Evolutionary conservation across 2,888 invertebrate species (phyloP).

Genomic region (Cerastoderma edule): DNA sequence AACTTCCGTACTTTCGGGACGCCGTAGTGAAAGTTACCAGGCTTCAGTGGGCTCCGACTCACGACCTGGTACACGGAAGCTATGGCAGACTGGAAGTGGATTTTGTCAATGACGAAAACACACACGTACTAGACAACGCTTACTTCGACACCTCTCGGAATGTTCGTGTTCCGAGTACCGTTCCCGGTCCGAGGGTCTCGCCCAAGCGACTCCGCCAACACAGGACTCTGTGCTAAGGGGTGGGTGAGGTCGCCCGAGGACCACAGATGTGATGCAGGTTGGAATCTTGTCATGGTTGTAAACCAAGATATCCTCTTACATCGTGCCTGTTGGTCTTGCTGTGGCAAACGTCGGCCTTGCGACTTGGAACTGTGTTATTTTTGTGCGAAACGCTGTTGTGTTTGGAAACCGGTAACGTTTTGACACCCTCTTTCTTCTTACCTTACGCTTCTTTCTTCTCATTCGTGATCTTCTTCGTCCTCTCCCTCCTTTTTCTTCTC

Average conservation of each 20-base stretch:
- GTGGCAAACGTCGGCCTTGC: background rate
- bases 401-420: background rate
- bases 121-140: constrained; percentile 32
- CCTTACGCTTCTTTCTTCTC: too few relatives aligned
- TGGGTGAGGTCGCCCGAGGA: constrained; percentile 57
- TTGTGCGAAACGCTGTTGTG: background rate
- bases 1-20: constrained; percentile 10
- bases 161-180: constrained; percentile 57
- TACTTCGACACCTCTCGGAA: constrained; percentile 63
- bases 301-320: constrained; percentile 23
- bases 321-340: constrained; percentile 39
- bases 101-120: constrained; percentile 48
- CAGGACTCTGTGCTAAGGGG: constrained; percentile 53
- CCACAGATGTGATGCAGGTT: constrained; percentile 45
- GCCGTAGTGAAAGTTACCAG: constrained; percentile 4
- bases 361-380: background rate
- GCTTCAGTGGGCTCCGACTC: constrained; percentile 31
- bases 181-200: constrained; percentile 57
- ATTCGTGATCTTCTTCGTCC: background rate
- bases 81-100: constrained; percentile 62
- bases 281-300: constrained; percentile 22
- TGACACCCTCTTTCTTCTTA: too few relatives aligned
- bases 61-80: constrained; percentile 28
- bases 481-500: background rate
- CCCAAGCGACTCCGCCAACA: constrained; percentile 58